Base-by-base conservation (phyloP, 1,140 invertebrate species). In the Stegodyphus mimosarum region DNA sequence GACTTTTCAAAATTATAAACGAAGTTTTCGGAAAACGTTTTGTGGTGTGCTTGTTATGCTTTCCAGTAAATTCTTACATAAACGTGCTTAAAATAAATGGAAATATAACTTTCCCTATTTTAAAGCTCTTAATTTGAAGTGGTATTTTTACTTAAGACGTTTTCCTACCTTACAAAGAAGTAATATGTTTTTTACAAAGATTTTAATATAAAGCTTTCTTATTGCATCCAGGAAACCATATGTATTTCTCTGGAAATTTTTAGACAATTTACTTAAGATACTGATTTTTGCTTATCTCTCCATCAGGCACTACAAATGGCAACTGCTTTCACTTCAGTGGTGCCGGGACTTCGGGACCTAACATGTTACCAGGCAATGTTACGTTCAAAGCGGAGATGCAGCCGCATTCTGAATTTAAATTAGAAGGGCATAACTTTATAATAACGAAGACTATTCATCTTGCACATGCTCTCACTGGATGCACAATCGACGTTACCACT, bases 401-500 rank as follows among this genome's bases (percentile, higher is more conserved):
- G 18, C 33, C 64, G 15, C 74, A 85, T 52, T 49, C 51, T 11
- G 69, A 50, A 13, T 85, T 77, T 17, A 64, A 52, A 53, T 7
- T 85, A 6, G 83, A 85, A 63, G 74, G 74, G 15, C 18, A 55
- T 48, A 50, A 85, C 17, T 72, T 85, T 5, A 67, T 85, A 0
- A 18, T 63, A 5, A 11, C 18, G 4, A 70, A 64, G 52, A 64
- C 83, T 1, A 10, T 85, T 9, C 18, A 51, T n/a, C 64, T 85
- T 17, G 73, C 48, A 0, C 33, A 85, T n/a, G 83, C 83, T 11
- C 66, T 85, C 53, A 77, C 75, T 17, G 83, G 83, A 5, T 85
- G 74, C 11, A 52, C 17, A 6, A n/a, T 85, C 5, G 66, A 78
- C 7, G 69, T 85, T 4, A 71, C 64, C 3, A 85, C 83, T 18